Evolutionary conservation across 2,888 invertebrate genomes (phyloP), one percentile per base, ranked within the genome.

Genomic region (Heteromurus nitidus): DNA sequence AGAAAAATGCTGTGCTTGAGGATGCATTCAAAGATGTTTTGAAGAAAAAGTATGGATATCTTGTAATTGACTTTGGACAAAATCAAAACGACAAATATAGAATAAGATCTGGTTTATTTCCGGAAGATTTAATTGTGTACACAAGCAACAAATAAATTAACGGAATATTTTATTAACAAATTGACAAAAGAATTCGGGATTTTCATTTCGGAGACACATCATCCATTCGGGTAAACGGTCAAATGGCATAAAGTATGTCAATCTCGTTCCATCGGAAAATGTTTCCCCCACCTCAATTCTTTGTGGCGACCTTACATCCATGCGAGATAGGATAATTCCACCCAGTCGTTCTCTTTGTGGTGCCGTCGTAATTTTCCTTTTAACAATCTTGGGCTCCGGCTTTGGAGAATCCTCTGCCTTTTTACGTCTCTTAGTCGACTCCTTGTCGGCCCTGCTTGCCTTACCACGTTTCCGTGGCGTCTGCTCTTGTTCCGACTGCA

Each of bases 1-100:
- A 65, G 18, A 64, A 31, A 5, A 31, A 44, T 36, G 24, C 53
- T 1, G 74, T 26, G 7, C 31, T 73, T 26, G 64, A 73, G 5
- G 50, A n/a, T 1, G 62, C 64, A 0, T 64, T 24, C 18, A 64
- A 64, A 22, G 73, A 73, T 16, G 24, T 24, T 22, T 20, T 18
- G 16, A n/a, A 31, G 1, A 31, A 18, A 7, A n/a, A n/a, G n/a
- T 84, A 85, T 80, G 81, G 81, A 16, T 85, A 86, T 58, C 11
- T 85, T 3, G 77, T 86, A 28, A 62, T 86, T 13, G 86, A 86
- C 42, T 75, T 74, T 26, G 24, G 55, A 13, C 85, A 84, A 55
- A 18, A 68, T 5, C 84, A 85, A 80, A 30, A 86, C 70, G 80
- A 85, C 69, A 47, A 55, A 18, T 77, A 16, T 68, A 70, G 86